Percentiles rank a stretch among this genome's conserved stretches.
These are phyloP conservation scores for Triplophysa yarkandensis DNA, from an alignment of 2,797 vertebrate species.

Conservation along the genomic window DNA sequence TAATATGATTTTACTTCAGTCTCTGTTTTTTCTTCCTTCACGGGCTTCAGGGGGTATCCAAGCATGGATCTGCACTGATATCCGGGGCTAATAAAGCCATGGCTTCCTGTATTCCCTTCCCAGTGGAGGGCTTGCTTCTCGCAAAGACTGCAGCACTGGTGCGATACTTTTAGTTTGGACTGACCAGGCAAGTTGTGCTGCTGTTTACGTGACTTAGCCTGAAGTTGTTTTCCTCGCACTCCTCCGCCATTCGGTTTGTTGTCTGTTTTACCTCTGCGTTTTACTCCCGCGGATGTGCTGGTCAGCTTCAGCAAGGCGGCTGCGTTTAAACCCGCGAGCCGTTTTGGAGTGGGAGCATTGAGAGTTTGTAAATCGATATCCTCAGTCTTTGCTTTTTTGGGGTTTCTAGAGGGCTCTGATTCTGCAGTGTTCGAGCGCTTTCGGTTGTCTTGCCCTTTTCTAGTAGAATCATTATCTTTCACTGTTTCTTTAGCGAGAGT, in stretches of 20 bases:
- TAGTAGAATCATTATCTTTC: slow-evolving; percentile 58
- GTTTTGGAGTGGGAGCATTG: slow-evolving; percentile 82
- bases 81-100: slow-evolving; percentile 67
- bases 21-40: slow-evolving; percentile 79
- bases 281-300: slow-evolving; percentile 73
- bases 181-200: slow-evolving; percentile 58
- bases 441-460: slow-evolving; percentile 66
- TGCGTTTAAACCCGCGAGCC: slow-evolving; percentile 93
- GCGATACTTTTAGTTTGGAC: slow-evolving; percentile 48
- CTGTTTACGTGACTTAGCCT: slow-evolving; percentile 57
- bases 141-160: slow-evolving; percentile 70
- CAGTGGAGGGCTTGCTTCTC: slow-evolving; percentile 69
- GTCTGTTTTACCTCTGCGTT: slow-evolving; percentile 71
- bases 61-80: slow-evolving; percentile 69
- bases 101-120: slow-evolving; percentile 63
- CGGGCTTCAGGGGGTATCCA: slow-evolving; percentile 74
- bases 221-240: slow-evolving; percentile 55
- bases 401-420: slow-evolving; percentile 40
- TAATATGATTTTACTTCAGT: slow-evolving; percentile 77
- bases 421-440: slow-evolving; percentile 44
- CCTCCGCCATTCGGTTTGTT: slow-evolving; percentile 57
- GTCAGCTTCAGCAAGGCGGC: slow-evolving; percentile 92
- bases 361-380: slow-evolving; percentile 71
- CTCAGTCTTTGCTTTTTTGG: slow-evolving; percentile 65
- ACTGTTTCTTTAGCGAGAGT: slow-evolving; percentile 49